A percentile compares a stretch with the other conserved stretches of the same genome.
Conservation (phyloP, 2,888 invertebrate genomes). For the Eilema griseolum region DNA sequence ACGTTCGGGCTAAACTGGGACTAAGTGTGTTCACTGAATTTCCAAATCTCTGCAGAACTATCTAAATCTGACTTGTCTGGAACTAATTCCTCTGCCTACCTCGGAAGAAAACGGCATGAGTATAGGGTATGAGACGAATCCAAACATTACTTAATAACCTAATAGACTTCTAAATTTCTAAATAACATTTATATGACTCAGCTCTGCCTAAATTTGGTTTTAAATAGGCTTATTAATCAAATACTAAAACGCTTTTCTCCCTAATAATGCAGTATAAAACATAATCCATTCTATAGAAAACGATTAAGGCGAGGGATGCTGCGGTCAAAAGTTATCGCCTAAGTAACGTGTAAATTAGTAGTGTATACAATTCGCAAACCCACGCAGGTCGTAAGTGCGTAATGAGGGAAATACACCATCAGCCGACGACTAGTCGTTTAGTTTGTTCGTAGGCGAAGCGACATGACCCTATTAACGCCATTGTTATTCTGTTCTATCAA, state of each 20-base stretch:
- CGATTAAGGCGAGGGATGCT: background rate
- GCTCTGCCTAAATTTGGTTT: too few relatives aligned
- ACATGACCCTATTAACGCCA: conserved; percentile 28
- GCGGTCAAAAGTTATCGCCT: background rate
- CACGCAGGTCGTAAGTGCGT: conserved; percentile 22
- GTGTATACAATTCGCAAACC: background rate
- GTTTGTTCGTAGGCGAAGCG: conserved; percentile 31
- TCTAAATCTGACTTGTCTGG: background rate
- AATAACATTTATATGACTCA: background rate
- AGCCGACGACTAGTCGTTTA: conserved; percentile 28
- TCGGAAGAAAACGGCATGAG: too few relatives aligned
- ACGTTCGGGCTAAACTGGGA: background rate
- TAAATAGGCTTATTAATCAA: too few relatives aligned
- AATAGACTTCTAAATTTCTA: too few relatives aligned
- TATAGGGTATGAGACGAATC: too few relatives aligned
- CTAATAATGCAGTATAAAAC: background rate
- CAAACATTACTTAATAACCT: too few relatives aligned
- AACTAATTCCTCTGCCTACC: background rate
- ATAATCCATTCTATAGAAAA: background rate
- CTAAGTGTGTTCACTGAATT: background rate
- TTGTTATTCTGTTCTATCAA: conserved; percentile 20
- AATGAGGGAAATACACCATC: conserved; percentile 33
- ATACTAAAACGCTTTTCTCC: background rate
- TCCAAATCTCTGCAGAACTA: background rate
- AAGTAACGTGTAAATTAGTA: background rate